These are phyloP conservation scores for Tragelaphus buxtoni DNA, from an alignment of 2,113 vertebrate genomes.

Conservation along the genomic window DNA sequence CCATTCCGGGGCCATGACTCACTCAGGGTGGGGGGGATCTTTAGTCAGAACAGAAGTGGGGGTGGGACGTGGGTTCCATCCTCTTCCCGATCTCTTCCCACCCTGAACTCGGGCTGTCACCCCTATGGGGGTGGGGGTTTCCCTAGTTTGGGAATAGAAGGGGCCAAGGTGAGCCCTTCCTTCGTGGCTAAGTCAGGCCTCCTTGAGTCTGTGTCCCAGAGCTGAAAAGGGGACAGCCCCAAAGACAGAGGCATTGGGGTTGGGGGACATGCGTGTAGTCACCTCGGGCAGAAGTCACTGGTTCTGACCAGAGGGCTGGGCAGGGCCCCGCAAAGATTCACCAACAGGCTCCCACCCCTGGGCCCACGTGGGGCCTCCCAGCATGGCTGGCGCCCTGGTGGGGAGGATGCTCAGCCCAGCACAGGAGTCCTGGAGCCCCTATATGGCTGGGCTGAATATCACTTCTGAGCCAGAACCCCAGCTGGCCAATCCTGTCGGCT, in stretches of 20 bases:
- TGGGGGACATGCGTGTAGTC: background rate
- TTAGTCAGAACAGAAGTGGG: conserved; percentile 10
- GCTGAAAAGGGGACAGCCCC: background rate
- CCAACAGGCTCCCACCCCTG: background rate
- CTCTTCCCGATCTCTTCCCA: background rate
- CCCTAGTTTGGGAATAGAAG: background rate
- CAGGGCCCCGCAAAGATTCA: background rate
- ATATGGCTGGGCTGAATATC: background rate
- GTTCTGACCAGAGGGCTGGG: background rate
- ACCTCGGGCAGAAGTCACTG: background rate
- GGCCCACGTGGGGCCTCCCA: accelerated
- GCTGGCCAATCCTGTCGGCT: background rate
- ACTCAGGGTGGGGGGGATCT: background rate
- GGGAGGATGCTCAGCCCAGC: background rate
- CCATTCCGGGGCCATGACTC: background rate
- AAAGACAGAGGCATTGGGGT: background rate
- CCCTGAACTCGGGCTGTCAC: background rate
- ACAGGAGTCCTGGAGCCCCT: background rate
- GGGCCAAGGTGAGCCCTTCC: background rate
- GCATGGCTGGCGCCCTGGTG: accelerated
- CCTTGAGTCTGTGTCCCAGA: background rate
- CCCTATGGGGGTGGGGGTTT: background rate
- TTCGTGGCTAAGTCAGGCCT: background rate
- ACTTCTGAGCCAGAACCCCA: background rate
- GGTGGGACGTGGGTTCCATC: background rate